Conservation (phyloP, 2,888 invertebrate genomes). For the Eumacrocentrus americanus region DNA sequence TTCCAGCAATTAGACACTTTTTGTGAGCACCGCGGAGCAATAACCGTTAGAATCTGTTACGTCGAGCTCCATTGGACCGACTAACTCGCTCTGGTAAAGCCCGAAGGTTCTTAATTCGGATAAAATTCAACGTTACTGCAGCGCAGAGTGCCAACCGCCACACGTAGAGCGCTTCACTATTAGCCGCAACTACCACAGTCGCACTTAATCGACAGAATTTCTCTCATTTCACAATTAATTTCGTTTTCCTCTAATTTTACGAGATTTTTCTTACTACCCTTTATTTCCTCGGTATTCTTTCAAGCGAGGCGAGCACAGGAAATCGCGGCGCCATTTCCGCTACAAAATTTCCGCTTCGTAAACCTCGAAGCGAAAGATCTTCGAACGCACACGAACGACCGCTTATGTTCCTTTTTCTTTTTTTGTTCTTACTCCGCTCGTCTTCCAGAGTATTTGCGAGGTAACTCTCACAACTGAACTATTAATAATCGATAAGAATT, state of each 20-base stretch:
- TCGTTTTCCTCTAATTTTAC: constrained; percentile 8
- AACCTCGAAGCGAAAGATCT: constrained; percentile 11
- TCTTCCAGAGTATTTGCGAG: no score
- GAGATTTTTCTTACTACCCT: neutral
- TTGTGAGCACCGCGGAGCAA: constrained; percentile 33
- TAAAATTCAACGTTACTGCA: constrained; percentile 31
- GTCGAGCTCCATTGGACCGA: constrained; percentile 30
- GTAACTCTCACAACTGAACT: no score
- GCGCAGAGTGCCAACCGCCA: constrained; percentile 4
- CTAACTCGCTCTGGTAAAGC: constrained; percentile 14
- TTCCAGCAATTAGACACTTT: constrained; percentile 51
- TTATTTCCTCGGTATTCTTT: neutral
- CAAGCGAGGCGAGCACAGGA: constrained; percentile 7
- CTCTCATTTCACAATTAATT: neutral
- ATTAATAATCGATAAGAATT: constrained; percentile 26
- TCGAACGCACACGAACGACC: neutral
- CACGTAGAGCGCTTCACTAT: neutral
- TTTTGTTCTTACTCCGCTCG: no score
- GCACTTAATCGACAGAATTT: constrained; percentile 16
- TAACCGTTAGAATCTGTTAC: constrained; percentile 59
- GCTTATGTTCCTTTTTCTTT: constrained; percentile 10
- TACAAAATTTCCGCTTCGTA: constrained; percentile 19
- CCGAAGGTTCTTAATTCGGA: constrained; percentile 35
- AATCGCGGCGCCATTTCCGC: constrained; percentile 15
- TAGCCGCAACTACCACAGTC: constrained; percentile 1